Base-by-base conservation (phyloP, 2,888 invertebrate genomes). In the Fragum whitleyi region DNA sequence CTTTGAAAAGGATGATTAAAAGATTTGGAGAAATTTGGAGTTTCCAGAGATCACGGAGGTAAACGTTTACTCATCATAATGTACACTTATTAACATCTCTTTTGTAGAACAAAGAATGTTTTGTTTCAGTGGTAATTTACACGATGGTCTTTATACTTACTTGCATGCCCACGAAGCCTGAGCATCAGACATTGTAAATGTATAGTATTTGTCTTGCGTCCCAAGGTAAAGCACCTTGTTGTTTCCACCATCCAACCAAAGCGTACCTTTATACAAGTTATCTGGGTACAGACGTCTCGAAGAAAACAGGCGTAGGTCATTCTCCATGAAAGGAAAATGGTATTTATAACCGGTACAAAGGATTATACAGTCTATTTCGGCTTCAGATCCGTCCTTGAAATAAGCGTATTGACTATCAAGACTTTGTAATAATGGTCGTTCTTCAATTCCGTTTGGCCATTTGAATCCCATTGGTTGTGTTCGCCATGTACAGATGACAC, bases 151-250 rank as follows among this genome's bases (percentile, higher is more conserved):
- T n/a, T n/a, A 39, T 9, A 39, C 39, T 39, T 39, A 39, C 74
- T 65, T 74, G 72, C 77, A 77, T 9, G 57, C 62, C 83, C 81
- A 83, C 0, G 71, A 29, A 14, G 74, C 81, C 36, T 81, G 77
- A 2, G 65, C 69, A 3, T 86, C 83, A 77, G 81, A 86, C 86
- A 86, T 79, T 14, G 81, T 75, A 57, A 73, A 83, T 0, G 76
- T 70, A 72, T 69, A 86, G 53, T 69, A 79, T 47, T 81, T 79
- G 39, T 86, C 75, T 14, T 80, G 76, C 0, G 62, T 28, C 11
- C 82, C 80, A 6, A 84, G 14, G 42, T 82, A 84, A 23, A 86
- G 74, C 28, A 86, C 19, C 26, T 79, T 83, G 65, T 76, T 74
- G 67, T 75, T 77, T 0, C 84, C 86, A 7, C 78, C 80, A 5